Evolutionary conservation across 1,140 invertebrate genomes (phyloP).

Genomic region (Drosophila ogumai): DNA sequence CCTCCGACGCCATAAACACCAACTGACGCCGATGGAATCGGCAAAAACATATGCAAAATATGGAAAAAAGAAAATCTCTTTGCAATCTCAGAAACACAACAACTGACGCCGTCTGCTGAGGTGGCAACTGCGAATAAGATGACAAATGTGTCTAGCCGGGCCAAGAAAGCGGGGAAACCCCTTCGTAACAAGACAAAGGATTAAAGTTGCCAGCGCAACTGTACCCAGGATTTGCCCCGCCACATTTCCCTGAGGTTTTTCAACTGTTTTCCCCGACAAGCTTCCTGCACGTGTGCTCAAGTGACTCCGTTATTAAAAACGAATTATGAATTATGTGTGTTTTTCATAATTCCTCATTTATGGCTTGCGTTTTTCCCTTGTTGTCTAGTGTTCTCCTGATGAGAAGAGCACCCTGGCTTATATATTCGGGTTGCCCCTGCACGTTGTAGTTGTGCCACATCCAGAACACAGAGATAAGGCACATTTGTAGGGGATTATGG

Average conservation of each 20-base stretch:
- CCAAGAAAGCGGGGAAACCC: constrained; percentile 4
- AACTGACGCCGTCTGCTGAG: constrained; percentile 34
- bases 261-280: constrained; percentile 14
- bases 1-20: constrained; percentile 56
- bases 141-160: constrained; percentile 78
- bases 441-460: constrained; percentile 47
- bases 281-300: constrained; percentile 42
- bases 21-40: constrained; percentile 45
- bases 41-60: constrained; percentile 50
- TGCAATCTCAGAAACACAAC: constrained; percentile 50
- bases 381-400: constrained; percentile 47
- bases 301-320: constrained; percentile 73
- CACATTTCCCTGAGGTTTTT: constrained; percentile 19
- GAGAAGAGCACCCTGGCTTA: constrained; percentile 42
- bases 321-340: constrained; percentile 80
- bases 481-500: constrained; percentile 68
- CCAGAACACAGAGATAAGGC: constrained; percentile 67
- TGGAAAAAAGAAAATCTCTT: constrained; percentile 15
- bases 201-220: constrained; percentile 38
- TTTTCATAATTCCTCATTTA: constrained; percentile 62
- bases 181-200: constrained; percentile 49
- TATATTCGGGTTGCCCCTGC: constrained; percentile 23
- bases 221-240: constrained; percentile 2
- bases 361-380: constrained; percentile 10
- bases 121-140: constrained; percentile 50